These are phyloP conservation scores for Hystrix brachyura DNA, from an alignment of 2,113 vertebrate genomes.

Conservation along the genomic window DNA sequence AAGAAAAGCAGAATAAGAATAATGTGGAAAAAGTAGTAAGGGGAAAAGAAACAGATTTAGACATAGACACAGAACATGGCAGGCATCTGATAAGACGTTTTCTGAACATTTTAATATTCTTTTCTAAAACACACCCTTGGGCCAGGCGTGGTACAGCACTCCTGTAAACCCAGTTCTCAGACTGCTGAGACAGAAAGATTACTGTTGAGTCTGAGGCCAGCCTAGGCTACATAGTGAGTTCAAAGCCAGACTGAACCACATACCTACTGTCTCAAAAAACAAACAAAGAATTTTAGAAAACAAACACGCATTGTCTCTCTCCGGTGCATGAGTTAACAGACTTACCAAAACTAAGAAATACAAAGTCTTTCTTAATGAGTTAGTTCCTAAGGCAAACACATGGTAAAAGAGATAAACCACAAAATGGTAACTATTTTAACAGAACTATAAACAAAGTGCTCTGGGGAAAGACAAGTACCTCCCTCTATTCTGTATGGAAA, in stretches of 20 bases:
- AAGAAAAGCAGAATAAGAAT: neutral
- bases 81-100: neutral
- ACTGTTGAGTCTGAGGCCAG: neutral
- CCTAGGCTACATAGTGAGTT: neutral
- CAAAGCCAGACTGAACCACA: neutral
- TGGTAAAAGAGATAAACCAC: neutral
- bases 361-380: neutral
- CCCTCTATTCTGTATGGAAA: constrained; percentile 1
- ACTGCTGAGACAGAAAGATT: neutral
- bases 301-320: neutral
- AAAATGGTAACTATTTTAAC: neutral
- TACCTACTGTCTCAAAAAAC: neutral
- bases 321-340: neutral
- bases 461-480: neutral
- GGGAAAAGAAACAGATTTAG: neutral
- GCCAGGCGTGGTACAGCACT: neutral
- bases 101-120: constrained; percentile 27
- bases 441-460: constrained; percentile 2
- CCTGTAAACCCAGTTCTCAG: neutral
- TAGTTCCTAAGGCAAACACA: constrained; percentile 5
- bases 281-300: neutral
- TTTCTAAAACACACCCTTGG: constrained; percentile 26
- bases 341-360: neutral
- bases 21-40: neutral
- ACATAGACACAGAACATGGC: neutral